phyloP scores from a whole-genome alignment of 2,888 invertebrate genomes.

The Ischnura elegans region DNA sequence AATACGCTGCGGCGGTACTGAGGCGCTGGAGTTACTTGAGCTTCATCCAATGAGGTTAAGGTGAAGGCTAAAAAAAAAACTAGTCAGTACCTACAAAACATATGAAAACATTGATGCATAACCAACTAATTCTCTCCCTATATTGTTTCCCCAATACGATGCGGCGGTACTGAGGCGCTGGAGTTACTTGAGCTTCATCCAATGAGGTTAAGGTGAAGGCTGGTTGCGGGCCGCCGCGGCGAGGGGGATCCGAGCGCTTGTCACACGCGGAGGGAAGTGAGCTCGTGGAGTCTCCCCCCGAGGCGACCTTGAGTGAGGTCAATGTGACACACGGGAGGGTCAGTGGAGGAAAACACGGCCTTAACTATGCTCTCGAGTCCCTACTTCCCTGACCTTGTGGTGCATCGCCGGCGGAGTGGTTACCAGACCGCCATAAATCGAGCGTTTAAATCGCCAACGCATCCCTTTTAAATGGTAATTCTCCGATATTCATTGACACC shows the following conservation, averaged over 20 bases:
- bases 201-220: background rate
- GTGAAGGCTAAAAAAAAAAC: too few relatives aligned
- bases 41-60: background rate
- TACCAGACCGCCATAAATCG: background rate
- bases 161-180: too few relatives aligned
- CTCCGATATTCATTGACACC: background rate
- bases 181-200: background rate
- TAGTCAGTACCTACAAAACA: background rate
- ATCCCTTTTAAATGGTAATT: background rate
- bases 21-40: too few relatives aligned
- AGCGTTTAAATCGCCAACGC: background rate
- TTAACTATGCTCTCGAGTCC: background rate
- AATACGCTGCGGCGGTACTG: too few relatives aligned
- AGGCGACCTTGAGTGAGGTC: constrained; percentile 11
- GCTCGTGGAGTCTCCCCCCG: background rate
- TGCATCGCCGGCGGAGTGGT: background rate
- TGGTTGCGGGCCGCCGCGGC: background rate
- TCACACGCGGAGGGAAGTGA: background rate
- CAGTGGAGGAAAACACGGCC: background rate
- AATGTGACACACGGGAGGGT: constrained; percentile 22
- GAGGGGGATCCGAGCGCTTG: background rate
- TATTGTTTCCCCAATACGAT: background rate
- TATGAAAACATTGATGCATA: background rate
- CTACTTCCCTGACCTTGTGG: background rate
- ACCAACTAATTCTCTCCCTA: background rate